These are phyloP conservation scores for Chaenocephalus aceratus DNA, from an alignment of 2,113 vertebrate genomes.

Conservation along the genomic window DNA sequence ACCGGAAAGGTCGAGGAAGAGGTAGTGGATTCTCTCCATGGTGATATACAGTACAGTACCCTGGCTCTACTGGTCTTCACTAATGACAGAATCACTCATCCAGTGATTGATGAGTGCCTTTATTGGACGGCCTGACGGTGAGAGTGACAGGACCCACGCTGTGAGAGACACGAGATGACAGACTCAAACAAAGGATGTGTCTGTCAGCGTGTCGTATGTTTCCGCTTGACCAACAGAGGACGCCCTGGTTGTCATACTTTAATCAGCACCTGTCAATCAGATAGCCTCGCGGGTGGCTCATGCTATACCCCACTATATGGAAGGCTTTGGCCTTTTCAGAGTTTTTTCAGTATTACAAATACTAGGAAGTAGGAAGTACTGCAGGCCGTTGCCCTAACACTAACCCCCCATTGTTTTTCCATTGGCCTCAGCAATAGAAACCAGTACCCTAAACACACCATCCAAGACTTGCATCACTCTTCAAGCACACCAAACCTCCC, in stretches of 20 bases:
- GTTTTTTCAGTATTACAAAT: not conserved
- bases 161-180: not conserved
- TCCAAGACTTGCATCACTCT: too few species aligned
- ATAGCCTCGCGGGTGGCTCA: not conserved
- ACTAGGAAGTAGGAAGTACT: not conserved
- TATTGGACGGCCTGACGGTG: conserved; percentile 1
- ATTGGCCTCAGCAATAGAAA: too few species aligned
- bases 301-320: not conserved
- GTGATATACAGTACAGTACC: not conserved
- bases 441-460: too few species aligned
- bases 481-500: too few species aligned
- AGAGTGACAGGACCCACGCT: conserved; percentile 29
- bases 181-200: not conserved
- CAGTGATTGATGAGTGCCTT: conserved; percentile 10
- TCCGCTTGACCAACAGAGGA: conserved; percentile 9
- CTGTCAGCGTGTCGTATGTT: not conserved
- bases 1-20: not conserved
- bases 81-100: conserved; percentile 26
- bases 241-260: not conserved
- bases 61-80: not conserved
- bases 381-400: not conserved
- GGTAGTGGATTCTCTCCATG: not conserved
- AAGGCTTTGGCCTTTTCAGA: too few species aligned
- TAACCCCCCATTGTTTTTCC: too few species aligned
- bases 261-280: not conserved